Conservation (phyloP, 2,797 vertebrate genomes). For the Oceanodroma leucorhoa region DNA sequence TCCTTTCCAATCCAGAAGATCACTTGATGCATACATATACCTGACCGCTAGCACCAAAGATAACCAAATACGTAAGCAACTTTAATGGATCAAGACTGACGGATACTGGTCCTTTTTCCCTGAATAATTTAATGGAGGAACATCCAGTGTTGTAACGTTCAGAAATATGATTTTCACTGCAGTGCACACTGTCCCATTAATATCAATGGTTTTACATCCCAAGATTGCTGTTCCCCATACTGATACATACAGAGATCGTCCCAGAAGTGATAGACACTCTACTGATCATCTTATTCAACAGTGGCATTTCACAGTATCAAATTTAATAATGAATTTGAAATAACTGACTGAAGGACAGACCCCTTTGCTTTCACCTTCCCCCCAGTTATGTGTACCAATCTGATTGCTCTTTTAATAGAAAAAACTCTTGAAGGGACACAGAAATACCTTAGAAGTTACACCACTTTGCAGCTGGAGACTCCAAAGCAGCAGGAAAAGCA, state of each 20-base stretch:
- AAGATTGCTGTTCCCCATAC: background rate
- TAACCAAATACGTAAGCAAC: background rate
- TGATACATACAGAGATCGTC: background rate
- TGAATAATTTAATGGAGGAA: background rate
- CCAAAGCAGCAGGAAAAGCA: background rate
- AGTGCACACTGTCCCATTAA: background rate
- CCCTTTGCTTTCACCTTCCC: background rate
- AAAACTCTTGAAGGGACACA: background rate
- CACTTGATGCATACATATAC: background rate
- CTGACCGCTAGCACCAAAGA: background rate
- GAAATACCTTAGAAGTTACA: background rate
- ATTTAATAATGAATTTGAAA: background rate
- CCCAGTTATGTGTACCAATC: background rate
- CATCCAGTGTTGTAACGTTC: background rate
- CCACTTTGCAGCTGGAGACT: background rate
- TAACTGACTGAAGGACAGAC: background rate
- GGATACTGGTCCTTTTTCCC: background rate
- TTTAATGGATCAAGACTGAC: background rate
- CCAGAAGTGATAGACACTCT: background rate
- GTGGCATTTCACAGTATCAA: background rate
- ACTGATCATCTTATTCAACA: background rate
- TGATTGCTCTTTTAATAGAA: background rate
- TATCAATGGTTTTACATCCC: background rate
- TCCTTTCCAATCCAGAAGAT: background rate
- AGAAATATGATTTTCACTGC: background rate